Base-by-base conservation (phyloP, 2,888 invertebrate genomes). In the Pseudeuparius sepicola region DNA sequence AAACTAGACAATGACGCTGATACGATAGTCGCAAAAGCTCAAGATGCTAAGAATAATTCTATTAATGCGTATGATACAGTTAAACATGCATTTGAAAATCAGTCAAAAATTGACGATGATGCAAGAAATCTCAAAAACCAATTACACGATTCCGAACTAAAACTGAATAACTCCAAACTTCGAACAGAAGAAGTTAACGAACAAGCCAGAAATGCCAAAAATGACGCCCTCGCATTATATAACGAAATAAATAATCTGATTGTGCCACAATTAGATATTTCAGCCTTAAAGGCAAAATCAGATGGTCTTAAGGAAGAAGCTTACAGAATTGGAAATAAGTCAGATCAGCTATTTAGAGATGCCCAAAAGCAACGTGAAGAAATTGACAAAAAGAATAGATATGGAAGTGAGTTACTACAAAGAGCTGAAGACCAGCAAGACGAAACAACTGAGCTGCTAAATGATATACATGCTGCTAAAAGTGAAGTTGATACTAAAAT, bases 401-500 rank as follows among this genome's bases (percentile, higher is more conserved):
- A 75, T 25, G 83, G 85, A 0, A 71, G 76, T 13, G 67, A 77
- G 14, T 65, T 92, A 12, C 61, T 87, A 10, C 67, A 72, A 2
- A 68, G 70, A 34, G 73, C 69, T 0, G 66, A 67, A 23, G 66
- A 68, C 30, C 80, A 85, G 48, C 89, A 92, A 56, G 75, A 78
- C 51, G 73, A 76, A 35, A 75, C 88, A 2, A 83, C 86, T 48
- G 82, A 83, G 41, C 67, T 92, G 6, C 59, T 94, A 34, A 78
- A 79, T 1, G 82, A 83, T 39, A 78, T 89, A 4, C 83, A 88
- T 53, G 74, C 71, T 11, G 75, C 82, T 1, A 75, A 78, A 37
- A 78, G 71, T 3, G 77, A 74, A 49, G 93, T 93, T 0, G 75
- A 76, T 37, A 76, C 82, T 31, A 93, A 96, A 3, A 85, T 93